A percentile compares a stretch with the other conserved stretches of the same genome.
Conservation (phyloP, 2,797 vertebrate species). For the Chelonia mydas region DNA sequence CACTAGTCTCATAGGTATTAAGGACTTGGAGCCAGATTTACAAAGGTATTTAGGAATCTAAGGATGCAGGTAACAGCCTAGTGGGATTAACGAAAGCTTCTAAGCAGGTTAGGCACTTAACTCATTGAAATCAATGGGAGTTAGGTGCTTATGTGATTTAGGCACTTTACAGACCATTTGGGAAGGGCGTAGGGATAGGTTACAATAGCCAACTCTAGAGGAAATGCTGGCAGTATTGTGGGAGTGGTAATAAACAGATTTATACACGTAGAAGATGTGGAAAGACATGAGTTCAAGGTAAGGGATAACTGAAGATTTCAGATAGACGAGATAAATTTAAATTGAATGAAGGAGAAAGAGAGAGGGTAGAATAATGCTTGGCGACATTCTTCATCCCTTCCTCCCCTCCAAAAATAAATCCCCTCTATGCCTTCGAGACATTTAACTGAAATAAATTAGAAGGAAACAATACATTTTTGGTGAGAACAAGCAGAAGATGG, state of each 20-base stretch:
- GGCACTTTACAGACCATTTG: neutral
- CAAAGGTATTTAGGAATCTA: conserved; percentile 4
- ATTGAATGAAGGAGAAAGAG: neutral
- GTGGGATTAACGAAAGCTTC: neutral
- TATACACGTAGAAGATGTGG: neutral
- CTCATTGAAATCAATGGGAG: neutral
- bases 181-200: neutral
- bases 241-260: neutral
- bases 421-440: neutral
- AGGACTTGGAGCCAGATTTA: neutral
- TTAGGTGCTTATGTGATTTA: neutral
- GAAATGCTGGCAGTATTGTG: neutral
- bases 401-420: neutral
- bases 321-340: neutral
- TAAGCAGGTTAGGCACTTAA: neutral
- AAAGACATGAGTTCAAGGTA: neutral
- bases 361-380: neutral
- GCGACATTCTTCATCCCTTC: neutral
- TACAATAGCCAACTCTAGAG: neutral
- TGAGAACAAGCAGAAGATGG: neutral
- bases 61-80: neutral
- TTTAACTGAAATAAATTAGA: neutral
- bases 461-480: neutral
- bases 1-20: neutral
- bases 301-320: neutral